Evolutionary conservation across 1,140 invertebrate genomes (phyloP).

Genomic region (Dreissena rostriformis): DNA sequence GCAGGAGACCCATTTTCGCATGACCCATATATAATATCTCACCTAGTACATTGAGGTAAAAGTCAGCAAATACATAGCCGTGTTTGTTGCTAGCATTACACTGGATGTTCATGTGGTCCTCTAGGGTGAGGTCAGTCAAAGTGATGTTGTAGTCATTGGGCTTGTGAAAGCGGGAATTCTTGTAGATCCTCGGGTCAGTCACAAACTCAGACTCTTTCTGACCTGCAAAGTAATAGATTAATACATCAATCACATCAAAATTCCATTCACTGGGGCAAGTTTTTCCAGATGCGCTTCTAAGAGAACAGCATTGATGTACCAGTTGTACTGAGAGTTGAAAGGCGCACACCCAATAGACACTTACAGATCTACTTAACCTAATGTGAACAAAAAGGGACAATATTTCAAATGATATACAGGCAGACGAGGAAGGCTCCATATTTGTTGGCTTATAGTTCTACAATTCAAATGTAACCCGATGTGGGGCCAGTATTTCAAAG

Average conservation of each 20-base stretch:
- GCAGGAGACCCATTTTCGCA: too few relatives aligned
- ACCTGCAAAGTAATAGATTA: not conserved
- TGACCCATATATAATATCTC: slow-evolving; percentile 65
- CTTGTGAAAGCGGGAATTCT: slow-evolving; percentile 86
- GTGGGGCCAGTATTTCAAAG: too few relatives aligned
- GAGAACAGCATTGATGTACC: too few relatives aligned
- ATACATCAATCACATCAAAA: not conserved
- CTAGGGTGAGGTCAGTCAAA: slow-evolving; percentile 91
- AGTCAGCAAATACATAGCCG: slow-evolving; percentile 99
- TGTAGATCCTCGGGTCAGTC: slow-evolving; percentile 84
- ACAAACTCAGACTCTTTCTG: slow-evolving; percentile 24
- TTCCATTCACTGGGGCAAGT: not conserved
- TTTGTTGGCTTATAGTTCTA: too few relatives aligned
- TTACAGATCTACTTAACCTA: too few relatives aligned
- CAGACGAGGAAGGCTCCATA: too few relatives aligned
- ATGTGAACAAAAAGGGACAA: too few relatives aligned
- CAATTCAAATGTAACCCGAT: too few relatives aligned
- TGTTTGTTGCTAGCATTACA: slow-evolving; percentile 99
- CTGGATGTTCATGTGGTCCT: slow-evolving; percentile 98
- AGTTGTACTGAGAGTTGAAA: too few relatives aligned
- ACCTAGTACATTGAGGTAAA: slow-evolving; percentile 97
- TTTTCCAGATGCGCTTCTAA: too few relatives aligned
- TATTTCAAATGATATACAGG: too few relatives aligned
- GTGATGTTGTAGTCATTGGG: slow-evolving; percentile 87
- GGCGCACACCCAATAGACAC: too few relatives aligned